These are phyloP conservation scores for Alethe diademata DNA, from an alignment of 2,113 vertebrate genomes.

Conservation along the genomic window DNA sequence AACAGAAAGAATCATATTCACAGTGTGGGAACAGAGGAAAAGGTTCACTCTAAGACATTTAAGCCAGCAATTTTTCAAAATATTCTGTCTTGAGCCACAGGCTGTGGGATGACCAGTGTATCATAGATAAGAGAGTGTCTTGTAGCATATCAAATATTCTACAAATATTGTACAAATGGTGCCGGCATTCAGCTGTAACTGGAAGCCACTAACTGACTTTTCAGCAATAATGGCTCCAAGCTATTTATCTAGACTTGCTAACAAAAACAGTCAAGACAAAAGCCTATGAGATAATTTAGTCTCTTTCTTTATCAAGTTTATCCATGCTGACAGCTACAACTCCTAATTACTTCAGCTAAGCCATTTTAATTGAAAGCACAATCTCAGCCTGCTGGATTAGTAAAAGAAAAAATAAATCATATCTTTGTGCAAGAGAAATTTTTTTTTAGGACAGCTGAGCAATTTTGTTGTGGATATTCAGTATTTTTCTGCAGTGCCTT, in stretches of 20 bases:
- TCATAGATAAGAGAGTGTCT: background rate
- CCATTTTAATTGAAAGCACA: slow-evolving; percentile 27
- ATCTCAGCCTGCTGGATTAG: background rate
- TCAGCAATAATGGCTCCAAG: background rate
- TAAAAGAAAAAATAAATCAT: background rate
- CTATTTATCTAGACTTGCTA: background rate
- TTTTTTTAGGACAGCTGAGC: background rate
- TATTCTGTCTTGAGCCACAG: background rate
- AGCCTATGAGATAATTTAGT: background rate
- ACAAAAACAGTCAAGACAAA: background rate
- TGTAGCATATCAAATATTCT: background rate
- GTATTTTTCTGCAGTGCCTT: background rate
- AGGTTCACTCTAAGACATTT: background rate
- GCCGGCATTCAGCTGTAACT: background rate
- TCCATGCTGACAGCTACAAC: slow-evolving; percentile 11
- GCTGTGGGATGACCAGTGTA: background rate
- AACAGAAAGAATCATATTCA: background rate
- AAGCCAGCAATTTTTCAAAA: background rate
- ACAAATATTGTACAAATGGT: background rate
- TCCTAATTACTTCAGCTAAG: slow-evolving; percentile 15
- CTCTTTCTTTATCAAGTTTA: slow-evolving; percentile 19
- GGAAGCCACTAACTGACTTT: background rate
- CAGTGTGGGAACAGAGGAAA: background rate
- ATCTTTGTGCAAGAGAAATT: background rate
- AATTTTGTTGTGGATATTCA: background rate